Evolutionary conservation across 2,797 vertebrate genomes (phyloP), one percentile per base, ranked within the genome.

Genomic region (Hoplostethus atlanticus): DNA sequence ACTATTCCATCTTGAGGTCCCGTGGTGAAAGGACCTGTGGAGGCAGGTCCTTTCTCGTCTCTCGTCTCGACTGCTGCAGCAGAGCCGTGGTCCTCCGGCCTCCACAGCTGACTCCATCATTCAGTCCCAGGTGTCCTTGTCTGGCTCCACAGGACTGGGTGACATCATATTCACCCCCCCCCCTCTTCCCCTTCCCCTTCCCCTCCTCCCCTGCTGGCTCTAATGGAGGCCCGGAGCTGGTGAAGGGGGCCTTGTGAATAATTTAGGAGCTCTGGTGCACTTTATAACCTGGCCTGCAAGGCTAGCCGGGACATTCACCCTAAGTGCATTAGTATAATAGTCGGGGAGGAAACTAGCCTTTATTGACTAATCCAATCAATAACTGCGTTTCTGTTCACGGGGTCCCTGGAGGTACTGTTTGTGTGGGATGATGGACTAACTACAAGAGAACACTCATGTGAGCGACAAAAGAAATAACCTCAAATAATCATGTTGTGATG

Each of bases 291-390:
- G 81, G 84, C 74, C 89, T 92, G 82, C 75, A 80, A 87, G 84
- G 84, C 84, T 83, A 77, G 77, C 84, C 55, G 69, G 87, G 92
- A 91, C 88, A 79, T 90, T 89, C 68, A 59, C 86, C 88, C 89
- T 88, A 84, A 92, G 89, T 94, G 94, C 94, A 94, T 95, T 93
- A 93, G 90, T 88, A 81, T 92, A 91, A 93, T 91, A 89, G 80
- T 87, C 81, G 17, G 64, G 84, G 88, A 89, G 91, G 86, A 94
- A 94, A 94, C 91, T 82, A 79, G 88, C 80, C 70, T 30, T 81
- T 87, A 94, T 94, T 93, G 93, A 94, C 89, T 83, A 78, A 86
- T 79, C 70, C 64, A 90, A 94, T 94, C 95, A 93, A 94, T 95
- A 94, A 73, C 52, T 71, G 68, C 77, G 78, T 80, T 87, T 83